Conservation (phyloP, 2,888 invertebrate species). For the Sphinx pinastri region DNA sequence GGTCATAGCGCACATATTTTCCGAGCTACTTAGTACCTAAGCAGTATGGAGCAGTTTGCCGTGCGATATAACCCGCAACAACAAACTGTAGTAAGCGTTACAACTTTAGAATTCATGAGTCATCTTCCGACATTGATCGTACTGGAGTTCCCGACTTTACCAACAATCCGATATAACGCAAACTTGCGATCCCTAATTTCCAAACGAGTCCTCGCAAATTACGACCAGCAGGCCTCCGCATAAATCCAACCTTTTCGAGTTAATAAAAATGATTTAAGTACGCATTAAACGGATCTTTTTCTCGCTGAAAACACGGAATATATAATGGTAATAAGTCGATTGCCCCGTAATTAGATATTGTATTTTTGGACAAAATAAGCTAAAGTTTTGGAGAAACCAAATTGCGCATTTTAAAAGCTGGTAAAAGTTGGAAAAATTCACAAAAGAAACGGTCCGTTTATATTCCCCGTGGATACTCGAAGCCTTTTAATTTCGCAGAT, state of each 20-base stretch:
- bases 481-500: slow-evolving; percentile 57
- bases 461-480: slow-evolving; percentile 41
- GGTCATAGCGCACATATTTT: slow-evolving; percentile 6
- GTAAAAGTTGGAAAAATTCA: slow-evolving; percentile 39
- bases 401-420: slow-evolving; percentile 28
- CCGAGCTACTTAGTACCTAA: slow-evolving; percentile 21
- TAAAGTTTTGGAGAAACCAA: neutral
- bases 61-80: slow-evolving; percentile 20
- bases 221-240: slow-evolving; percentile 64
- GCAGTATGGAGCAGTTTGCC: slow-evolving; percentile 23
- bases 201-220: slow-evolving; percentile 54
- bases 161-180: slow-evolving; percentile 33
- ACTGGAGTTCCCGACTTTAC: slow-evolving; percentile 21
- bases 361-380: slow-evolving; percentile 1
- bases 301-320: slow-evolving; percentile 68
- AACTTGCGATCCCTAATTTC: slow-evolving; percentile 52
- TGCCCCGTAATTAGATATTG: slow-evolving; percentile 61
- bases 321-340: slow-evolving; percentile 72
- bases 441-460: slow-evolving; percentile 40
- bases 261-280: slow-evolving; percentile 81
- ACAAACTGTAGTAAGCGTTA: slow-evolving; percentile 23
- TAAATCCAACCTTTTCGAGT: slow-evolving; percentile 79
- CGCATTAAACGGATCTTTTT: slow-evolving; percentile 75
- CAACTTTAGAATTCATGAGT: slow-evolving; percentile 24
- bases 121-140: slow-evolving; percentile 28